These are phyloP conservation scores for Amphipoea oculea DNA, from an alignment of 2,888 invertebrate genomes.

Conservation along the genomic window DNA sequence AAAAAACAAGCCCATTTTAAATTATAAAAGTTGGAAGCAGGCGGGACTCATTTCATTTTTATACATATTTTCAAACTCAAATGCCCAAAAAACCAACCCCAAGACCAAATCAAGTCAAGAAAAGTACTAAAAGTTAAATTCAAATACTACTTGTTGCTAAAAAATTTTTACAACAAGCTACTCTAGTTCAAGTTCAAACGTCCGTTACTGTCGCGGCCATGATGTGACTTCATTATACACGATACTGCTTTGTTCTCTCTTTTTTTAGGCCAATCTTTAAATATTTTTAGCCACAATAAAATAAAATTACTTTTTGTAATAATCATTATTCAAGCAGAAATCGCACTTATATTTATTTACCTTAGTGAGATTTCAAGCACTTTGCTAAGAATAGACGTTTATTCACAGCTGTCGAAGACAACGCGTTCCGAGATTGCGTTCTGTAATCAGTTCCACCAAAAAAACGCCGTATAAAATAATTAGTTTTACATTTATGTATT, in stretches of 20 bases:
- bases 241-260: background rate
- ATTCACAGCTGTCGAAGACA: background rate
- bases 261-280: background rate
- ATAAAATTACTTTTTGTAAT: background rate
- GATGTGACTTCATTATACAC: background rate
- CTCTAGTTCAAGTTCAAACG: background rate
- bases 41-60: no score
- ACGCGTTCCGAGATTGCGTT: background rate
- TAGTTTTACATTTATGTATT: background rate
- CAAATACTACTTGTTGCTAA: background rate
- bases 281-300: background rate
- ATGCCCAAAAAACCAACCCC: background rate
- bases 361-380: background rate
- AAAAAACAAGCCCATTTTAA: no score
- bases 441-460: background rate
- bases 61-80: no score
- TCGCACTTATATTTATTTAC: background rate
- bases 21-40: no score
- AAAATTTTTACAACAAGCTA: background rate
- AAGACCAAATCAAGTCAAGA: background rate
- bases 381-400: background rate
- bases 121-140: background rate
- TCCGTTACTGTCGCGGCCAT: background rate
- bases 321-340: background rate
- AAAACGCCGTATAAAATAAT: background rate